Percentiles rank a stretch among this genome's conserved stretches.
Conservation (phyloP, 2,888 invertebrate species). For the Pseudococcus longispinus region DNA sequence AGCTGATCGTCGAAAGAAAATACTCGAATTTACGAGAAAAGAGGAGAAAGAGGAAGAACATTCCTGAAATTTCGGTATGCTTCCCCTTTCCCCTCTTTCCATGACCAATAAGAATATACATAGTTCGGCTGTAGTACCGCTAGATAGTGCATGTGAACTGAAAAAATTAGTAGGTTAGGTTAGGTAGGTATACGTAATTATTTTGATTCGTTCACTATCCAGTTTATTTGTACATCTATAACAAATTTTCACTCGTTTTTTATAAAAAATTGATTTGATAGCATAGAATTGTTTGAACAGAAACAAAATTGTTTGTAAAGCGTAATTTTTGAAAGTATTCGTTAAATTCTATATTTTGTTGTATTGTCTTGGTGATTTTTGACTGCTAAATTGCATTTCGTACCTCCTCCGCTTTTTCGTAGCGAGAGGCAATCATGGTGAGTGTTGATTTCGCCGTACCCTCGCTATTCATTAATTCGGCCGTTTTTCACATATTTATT, state of each 20-base stretch:
- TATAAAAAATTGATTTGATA: background rate
- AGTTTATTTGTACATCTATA: background rate
- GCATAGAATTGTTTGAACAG: background rate
- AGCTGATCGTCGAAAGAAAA: background rate
- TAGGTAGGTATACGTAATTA: no score
- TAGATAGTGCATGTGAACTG: no score
- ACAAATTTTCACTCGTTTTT: background rate
- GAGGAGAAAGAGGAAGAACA: no score
- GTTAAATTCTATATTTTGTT: background rate
- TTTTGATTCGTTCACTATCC: no score
- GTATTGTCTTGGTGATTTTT: background rate
- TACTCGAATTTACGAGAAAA: background rate
- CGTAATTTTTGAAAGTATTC: background rate
- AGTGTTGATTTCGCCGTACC: background rate
- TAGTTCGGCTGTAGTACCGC: no score
- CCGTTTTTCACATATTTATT: background rate
- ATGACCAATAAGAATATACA: no score
- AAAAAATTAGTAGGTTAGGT: no score
- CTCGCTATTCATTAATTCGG: background rate
- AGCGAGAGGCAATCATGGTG: background rate
- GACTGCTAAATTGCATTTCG: background rate
- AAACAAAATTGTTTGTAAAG: background rate
- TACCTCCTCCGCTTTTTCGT: background rate
- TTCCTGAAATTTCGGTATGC: no score
- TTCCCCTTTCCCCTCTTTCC: no score